Conservation (phyloP, 2,888 invertebrate species). For the Mythimna vitellina region DNA sequence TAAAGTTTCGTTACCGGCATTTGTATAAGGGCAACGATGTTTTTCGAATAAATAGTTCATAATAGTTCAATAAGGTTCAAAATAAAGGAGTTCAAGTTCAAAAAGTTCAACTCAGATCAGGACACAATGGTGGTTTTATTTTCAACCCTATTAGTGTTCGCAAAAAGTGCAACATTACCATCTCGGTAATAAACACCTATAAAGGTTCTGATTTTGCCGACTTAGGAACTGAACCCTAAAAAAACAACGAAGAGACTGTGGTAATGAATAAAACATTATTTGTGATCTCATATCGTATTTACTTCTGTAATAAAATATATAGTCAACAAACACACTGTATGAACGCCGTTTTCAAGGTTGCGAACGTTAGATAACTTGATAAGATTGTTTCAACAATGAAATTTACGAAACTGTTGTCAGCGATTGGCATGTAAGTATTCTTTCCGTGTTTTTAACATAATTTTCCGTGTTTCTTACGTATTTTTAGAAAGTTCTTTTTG, state of each 20-base stretch:
- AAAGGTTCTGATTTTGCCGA: too few relatives aligned
- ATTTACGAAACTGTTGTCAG: conserved; percentile 22
- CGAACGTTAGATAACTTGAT: conserved; percentile 37
- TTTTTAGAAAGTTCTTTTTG: background rate
- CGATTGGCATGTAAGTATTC: conserved; percentile 46
- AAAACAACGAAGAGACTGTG: background rate
- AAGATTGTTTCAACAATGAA: conserved; percentile 47
- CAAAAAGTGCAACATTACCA: too few relatives aligned
- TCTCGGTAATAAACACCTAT: too few relatives aligned
- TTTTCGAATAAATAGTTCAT: too few relatives aligned
- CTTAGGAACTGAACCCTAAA: too few relatives aligned
- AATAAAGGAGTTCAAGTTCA: too few relatives aligned
- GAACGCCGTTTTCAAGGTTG: conserved; percentile 27
- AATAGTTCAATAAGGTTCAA: too few relatives aligned
- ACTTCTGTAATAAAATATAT: background rate
- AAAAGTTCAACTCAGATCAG: too few relatives aligned
- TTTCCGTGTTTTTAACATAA: background rate
- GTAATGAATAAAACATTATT: background rate
- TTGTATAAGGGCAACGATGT: too few relatives aligned
- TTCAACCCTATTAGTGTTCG: too few relatives aligned
- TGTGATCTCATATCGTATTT: background rate
- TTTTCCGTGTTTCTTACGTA: background rate
- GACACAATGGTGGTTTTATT: too few relatives aligned
- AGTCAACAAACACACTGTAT: conserved; percentile 19
- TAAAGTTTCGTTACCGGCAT: too few relatives aligned